Percentiles rank a stretch among this genome's conserved stretches.
Evolutionary conservation across 2,888 invertebrate genomes (phyloP).

Genomic region (Caenorhabditis macrosperma): DNA sequence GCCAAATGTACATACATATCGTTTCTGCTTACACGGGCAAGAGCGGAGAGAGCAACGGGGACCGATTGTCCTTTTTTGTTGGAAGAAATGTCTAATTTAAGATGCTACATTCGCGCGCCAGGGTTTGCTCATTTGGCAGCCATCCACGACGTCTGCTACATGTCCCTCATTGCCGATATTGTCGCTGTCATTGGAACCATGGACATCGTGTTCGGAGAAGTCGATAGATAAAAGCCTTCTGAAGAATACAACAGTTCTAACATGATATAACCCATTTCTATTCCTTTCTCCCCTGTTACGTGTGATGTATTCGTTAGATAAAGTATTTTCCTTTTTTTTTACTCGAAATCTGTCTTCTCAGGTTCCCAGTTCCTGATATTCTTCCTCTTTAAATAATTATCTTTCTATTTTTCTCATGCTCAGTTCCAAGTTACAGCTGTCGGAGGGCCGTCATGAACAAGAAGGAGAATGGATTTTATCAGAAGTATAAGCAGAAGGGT

Average conservation of each 20-base stretch:
- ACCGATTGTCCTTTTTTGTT: too few species aligned
- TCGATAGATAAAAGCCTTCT: constrained; percentile 82
- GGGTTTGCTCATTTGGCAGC: constrained; percentile 84
- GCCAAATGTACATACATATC: not conserved
- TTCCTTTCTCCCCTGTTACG: not conserved
- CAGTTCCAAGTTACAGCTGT: too few species aligned
- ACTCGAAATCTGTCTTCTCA: not conserved
- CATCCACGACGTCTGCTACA: constrained; percentile 89
- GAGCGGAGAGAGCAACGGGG: too few species aligned
- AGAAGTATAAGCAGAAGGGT: too few species aligned
- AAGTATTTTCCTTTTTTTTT: not conserved
- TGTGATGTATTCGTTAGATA: not conserved
- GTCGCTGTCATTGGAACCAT: constrained; percentile 93
- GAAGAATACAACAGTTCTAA: not conserved
- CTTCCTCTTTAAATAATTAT: too few species aligned
- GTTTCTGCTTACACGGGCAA: not conserved
- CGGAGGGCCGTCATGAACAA: too few species aligned
- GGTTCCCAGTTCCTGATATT: not conserved
- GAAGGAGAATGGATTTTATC: too few species aligned
- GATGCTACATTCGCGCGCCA: constrained; percentile 84
- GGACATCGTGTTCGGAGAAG: constrained; percentile 83
- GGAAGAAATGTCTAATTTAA: constrained; percentile 22
- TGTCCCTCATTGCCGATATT: constrained; percentile 94
- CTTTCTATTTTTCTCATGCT: too few species aligned
- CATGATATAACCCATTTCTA: not conserved